phyloP scores from a whole-genome alignment of 2,113 vertebrate genomes.

The Psephotus haematonotus region DNA sequence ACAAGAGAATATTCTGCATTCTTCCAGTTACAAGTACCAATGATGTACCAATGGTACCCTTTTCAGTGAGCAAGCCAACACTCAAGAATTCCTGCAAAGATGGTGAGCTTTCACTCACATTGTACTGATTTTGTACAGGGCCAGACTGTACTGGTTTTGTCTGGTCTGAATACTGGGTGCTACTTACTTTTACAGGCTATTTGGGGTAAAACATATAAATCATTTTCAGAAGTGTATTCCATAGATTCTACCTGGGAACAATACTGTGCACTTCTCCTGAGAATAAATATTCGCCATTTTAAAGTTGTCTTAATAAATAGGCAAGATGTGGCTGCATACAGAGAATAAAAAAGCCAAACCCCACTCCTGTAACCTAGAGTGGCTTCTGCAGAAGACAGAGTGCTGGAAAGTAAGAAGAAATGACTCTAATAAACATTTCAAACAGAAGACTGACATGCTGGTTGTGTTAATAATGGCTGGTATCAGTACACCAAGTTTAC shows the following conservation, averaged over 20 bases:
- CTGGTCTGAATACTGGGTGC: background rate
- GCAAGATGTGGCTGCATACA: background rate
- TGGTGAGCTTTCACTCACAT: background rate
- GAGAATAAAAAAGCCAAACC: background rate
- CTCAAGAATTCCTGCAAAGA: background rate
- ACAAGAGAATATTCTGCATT: background rate
- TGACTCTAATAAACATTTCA: background rate
- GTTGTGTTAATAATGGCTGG: background rate
- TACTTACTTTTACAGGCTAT: background rate
- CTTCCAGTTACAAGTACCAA: background rate
- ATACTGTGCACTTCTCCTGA: background rate
- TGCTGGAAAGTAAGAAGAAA: background rate
- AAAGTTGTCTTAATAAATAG: background rate
- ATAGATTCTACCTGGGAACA: background rate
- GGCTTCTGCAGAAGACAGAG: background rate
- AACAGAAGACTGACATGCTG: background rate
- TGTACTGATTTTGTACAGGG: background rate
- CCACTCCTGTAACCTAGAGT: background rate
- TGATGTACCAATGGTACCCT: background rate
- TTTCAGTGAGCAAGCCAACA: background rate
- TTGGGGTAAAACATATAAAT: background rate
- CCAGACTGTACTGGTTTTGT: background rate
- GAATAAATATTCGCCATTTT: background rate
- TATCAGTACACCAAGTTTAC: background rate
- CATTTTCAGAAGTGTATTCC: background rate